Percentiles rank a stretch among this genome's conserved stretches.
These are phyloP conservation scores for Tenthredo mesomela DNA, from an alignment of 2,888 invertebrate genomes.

Conservation along the genomic window DNA sequence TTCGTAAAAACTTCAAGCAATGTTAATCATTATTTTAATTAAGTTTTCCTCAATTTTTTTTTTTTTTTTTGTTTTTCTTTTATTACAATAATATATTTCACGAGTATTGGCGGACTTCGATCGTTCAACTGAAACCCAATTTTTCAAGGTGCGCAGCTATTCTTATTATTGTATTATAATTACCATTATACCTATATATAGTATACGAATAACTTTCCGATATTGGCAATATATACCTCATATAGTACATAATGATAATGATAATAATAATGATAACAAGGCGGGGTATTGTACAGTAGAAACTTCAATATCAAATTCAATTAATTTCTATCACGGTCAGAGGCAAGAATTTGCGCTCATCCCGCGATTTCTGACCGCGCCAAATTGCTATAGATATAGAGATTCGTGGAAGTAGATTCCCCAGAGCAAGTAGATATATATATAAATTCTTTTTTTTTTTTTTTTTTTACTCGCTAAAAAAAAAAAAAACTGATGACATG, in stretches of 20 bases:
- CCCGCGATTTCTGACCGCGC: neutral
- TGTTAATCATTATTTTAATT: neutral
- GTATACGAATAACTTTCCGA: neutral
- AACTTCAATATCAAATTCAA: constrained; percentile 33
- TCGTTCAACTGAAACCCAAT: neutral
- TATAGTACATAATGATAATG: neutral
- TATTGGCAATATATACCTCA: neutral
- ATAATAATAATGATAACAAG: constrained; percentile 12
- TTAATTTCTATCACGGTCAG: constrained; percentile 28
- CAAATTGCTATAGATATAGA: neutral
- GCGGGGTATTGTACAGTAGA: neutral
- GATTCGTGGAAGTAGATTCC: neutral
- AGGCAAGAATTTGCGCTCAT: constrained; percentile 9
- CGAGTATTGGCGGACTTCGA: neutral
- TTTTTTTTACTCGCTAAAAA: neutral
- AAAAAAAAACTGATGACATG: neutral
- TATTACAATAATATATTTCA: neutral
- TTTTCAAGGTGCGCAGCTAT: neutral
- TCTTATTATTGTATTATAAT: neutral
- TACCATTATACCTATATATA: neutral
- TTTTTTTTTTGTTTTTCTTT: neutral
- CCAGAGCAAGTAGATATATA: neutral
- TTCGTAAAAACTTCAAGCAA: neutral
- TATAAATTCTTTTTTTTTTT: neutral
- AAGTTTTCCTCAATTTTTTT: neutral